phyloP scores from a whole-genome alignment of 2,888 invertebrate genomes.

The Xestia xanthographa region DNA sequence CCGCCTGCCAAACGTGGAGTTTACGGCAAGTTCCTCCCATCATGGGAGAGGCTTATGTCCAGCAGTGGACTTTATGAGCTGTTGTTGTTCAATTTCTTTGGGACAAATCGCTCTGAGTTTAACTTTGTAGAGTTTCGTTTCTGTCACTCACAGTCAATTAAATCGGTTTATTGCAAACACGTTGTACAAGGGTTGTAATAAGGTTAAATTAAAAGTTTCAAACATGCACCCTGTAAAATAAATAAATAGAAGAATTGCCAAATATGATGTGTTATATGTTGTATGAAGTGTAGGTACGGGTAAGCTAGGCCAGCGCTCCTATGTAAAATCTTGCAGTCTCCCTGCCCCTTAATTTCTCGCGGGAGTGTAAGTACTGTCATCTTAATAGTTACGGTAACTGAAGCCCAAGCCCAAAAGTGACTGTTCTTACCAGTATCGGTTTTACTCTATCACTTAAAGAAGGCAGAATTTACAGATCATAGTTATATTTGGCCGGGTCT shows the following conservation, averaged over 20 bases:
- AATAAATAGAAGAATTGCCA: no score
- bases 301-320: not conserved
- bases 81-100: not conserved
- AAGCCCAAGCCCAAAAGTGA: not conserved
- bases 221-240: no score
- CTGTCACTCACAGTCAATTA: not conserved
- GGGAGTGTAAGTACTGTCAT: not conserved
- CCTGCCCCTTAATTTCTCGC: not conserved
- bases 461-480: not conserved
- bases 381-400: not conserved
- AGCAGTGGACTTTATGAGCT: no score
- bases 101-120: not conserved
- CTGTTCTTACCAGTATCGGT: not conserved
- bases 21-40: no score
- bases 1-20: no score
- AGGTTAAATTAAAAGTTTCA: no score
- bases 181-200: no score
- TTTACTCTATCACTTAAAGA: not conserved
- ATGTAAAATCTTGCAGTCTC: not conserved
- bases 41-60: no score
- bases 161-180: no score
- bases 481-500: not conserved
- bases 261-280: not conserved
- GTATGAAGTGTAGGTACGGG: not conserved
- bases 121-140: not conserved